Evolutionary conservation across 2,113 vertebrate species (phyloP), one percentile per base, ranked within the genome.

Genomic region (Verasper variegatus): DNA sequence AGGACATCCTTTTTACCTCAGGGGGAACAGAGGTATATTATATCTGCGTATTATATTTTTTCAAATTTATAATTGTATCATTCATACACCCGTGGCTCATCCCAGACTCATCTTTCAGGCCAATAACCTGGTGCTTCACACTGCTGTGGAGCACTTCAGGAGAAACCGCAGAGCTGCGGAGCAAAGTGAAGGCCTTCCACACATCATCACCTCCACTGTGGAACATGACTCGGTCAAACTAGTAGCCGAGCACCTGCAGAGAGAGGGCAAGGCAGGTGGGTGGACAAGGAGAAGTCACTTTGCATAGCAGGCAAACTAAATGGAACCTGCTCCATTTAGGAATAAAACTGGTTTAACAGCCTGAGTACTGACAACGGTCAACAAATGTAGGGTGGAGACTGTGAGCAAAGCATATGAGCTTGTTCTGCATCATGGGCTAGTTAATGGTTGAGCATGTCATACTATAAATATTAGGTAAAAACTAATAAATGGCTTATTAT

Each of bases 121-220:
- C 0, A 99, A 99, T 78, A 99, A 99, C 68, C 87, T 97, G 86
- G 96, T 98, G 40, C 94, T 99, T 78, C 96, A 97, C 61, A 96
- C 95, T 0, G 94, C 91, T 2, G 9, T 97, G 60, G 94, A 92
- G 71, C 86, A 96, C 51, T 98, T 96, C 92, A 86, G 55, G 0
- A 85, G 90, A 3, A 89, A 18, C 73, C 77, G 63, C 17, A 10
- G 14, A 21, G 60, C 78, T 14, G 57, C 80, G 4, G 40, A 78
- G 14, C 12, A 69, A 67, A 55, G 37, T 3, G 10, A 67, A 10
- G 74, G 72, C n/a, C 56, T 31, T 2, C 97, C 98, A 0, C 98
- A 99, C 80, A 68, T 99, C 0, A 73, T 99, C 80, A 95, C 94
- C 0, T 96, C 95, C 0, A 95, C 91, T 0, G 95, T 99, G 83